phyloP scores from a whole-genome alignment of 2,113 vertebrate genomes.

The Anser brachyrhynchus region DNA sequence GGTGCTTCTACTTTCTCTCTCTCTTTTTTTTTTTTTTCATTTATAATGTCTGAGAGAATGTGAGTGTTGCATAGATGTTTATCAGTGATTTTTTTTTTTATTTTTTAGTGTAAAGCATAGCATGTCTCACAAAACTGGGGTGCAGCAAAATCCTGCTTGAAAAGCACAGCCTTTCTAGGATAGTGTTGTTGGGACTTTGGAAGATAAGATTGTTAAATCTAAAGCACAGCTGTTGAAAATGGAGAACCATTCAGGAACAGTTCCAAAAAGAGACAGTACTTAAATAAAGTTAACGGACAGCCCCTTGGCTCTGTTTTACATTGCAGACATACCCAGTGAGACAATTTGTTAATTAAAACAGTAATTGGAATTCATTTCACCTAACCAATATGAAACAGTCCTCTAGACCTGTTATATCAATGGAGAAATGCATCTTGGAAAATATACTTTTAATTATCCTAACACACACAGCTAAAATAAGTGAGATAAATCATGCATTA shows the following conservation, averaged over 20 bases:
- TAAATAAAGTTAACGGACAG: background rate
- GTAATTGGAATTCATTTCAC: background rate
- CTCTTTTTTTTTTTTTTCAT: background rate
- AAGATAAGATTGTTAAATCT: background rate
- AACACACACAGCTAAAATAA: background rate
- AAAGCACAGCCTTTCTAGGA: background rate
- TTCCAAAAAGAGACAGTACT: background rate
- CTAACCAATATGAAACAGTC: background rate
- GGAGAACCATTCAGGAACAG: background rate
- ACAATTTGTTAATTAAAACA: background rate
- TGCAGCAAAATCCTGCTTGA: background rate
- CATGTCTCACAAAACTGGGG: background rate
- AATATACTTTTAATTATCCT: background rate
- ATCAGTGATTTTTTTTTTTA: background rate
- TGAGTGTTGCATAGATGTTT: background rate
- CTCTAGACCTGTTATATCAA: background rate
- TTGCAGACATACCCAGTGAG: background rate
- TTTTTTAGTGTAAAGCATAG: background rate
- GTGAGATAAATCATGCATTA: background rate
- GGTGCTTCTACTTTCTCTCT: background rate
- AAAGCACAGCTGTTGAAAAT: background rate
- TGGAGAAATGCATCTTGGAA: background rate
- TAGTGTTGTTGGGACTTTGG: background rate
- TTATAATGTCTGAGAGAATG: background rate
- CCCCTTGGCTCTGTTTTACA: background rate